Base-by-base conservation (phyloP, 2,888 invertebrate genomes). In the Cerastis rubricosa region DNA sequence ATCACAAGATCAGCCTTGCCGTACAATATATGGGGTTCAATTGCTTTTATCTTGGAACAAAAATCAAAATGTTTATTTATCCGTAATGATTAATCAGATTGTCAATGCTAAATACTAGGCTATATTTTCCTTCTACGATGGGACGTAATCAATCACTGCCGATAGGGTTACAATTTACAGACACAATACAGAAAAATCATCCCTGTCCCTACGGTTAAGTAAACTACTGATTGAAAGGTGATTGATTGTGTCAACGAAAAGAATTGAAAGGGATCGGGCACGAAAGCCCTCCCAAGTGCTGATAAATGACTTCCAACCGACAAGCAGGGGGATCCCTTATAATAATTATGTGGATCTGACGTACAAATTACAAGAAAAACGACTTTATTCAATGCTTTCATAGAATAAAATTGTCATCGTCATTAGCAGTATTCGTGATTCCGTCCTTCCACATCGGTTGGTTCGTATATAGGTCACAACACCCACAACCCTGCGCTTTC, bases 381-480 rank as follows among this genome's bases (percentile, higher is more conserved):
- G 43, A 81, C 22, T 77, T 63, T 81, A 81, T 78, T 64, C 17
- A 74, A 43, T 65, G 17, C 25, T 57, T 78, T 57, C 22, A 82
- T 59, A 25, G 65, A 68, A 72, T 68, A 64, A 65, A 80, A 68
- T 35, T 69, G 47, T 68, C 70, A 76, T 78, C 43, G 63, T 68
- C 70, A 85, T 73, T 81, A 78, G 79, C 65, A 73, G 67, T 76
- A 85, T 81, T 81, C 80, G 71, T 79, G 69, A 83, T 71, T 81
- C 85, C 64, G 70, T 88, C 89, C 87, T 88, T 90, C 84, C 85
- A 81, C 78, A 79, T 86, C 68, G 69, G 59, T 75, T 73, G 63
- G 78, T 86, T 88, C 92, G 76, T 81, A 93, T 89, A 91, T 95
- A 92, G 95, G 95, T 95, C 95, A 94, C 85, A 91, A 89, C 89